Conservation (phyloP, 2,113 vertebrate species). For the Ptychochromis oligacanthus region DNA sequence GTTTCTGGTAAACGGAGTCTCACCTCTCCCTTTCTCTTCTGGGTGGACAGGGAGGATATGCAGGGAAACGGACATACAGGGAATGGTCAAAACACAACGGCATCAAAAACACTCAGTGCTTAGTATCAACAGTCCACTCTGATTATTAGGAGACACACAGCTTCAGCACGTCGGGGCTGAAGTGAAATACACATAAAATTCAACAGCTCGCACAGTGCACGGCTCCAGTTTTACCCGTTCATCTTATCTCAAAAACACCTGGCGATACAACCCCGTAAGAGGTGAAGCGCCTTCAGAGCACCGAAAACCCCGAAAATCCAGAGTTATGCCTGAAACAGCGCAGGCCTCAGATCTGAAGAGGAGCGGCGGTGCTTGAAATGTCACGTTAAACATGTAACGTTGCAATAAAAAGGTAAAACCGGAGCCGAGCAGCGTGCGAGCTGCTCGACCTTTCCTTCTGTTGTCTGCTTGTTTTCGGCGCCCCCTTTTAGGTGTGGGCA, state of each 20-base stretch:
- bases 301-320: too few relatives aligned
- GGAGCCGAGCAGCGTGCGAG: neutral
- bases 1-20: slow-evolving; percentile 58
- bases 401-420: too few relatives aligned
- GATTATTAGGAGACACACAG: too few relatives aligned
- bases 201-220: fast-evolving
- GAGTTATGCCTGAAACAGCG: too few relatives aligned
- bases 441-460: neutral
- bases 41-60: slow-evolving; percentile 48
- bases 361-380: neutral
- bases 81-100: slow-evolving; percentile 69
- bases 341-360: neutral
- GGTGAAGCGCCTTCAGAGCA: too few relatives aligned
- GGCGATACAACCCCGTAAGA: too few relatives aligned
- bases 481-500: neutral
- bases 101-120: slow-evolving; percentile 47
- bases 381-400: neutral
- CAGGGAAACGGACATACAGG: slow-evolving; percentile 66
- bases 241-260: too few relatives aligned
- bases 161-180: neutral
- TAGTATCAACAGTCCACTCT: neutral
- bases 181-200: neutral
- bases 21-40: slow-evolving; percentile 77
- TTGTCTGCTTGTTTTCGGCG: neutral
- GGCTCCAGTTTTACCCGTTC: fast-evolving